phyloP scores from a whole-genome alignment of 2,797 vertebrate genomes.

The Vultur gryphus region DNA sequence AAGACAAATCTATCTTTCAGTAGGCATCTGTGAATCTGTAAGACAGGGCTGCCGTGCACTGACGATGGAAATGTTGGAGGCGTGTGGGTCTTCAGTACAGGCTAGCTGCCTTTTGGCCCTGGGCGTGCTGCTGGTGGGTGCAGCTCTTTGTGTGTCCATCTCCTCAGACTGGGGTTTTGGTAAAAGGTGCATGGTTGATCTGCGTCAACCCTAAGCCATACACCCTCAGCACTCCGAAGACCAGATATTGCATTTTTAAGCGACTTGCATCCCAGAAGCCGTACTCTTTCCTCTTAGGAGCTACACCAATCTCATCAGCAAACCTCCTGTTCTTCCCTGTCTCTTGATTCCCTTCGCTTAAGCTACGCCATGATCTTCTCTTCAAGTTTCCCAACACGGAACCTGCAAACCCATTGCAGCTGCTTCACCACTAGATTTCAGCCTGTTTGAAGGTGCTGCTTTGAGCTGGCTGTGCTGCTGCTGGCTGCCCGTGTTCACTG shows the following conservation, averaged over 20 bases:
- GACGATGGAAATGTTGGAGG: neutral
- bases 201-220: neutral
- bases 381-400: neutral
- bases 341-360: neutral
- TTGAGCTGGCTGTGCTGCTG: accelerated
- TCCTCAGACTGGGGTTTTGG: neutral
- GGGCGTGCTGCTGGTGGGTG: neutral
- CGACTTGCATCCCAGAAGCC: neutral
- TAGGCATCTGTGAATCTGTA: neutral
- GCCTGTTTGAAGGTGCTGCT: neutral
- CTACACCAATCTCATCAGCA: neutral
- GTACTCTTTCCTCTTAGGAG: neutral
- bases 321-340: neutral
- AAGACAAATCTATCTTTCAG: neutral
- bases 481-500: neutral
- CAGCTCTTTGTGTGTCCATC: neutral
- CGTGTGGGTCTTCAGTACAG: accelerated
- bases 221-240: neutral
- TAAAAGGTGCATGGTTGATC: neutral
- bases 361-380: neutral
- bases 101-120: neutral
- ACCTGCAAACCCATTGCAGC: neutral
- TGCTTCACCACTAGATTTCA: neutral
- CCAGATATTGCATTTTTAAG: neutral
- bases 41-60: neutral